These are phyloP conservation scores for Urosaurus nigricauda DNA, from an alignment of 2,797 vertebrate species.

Conservation along the genomic window DNA sequence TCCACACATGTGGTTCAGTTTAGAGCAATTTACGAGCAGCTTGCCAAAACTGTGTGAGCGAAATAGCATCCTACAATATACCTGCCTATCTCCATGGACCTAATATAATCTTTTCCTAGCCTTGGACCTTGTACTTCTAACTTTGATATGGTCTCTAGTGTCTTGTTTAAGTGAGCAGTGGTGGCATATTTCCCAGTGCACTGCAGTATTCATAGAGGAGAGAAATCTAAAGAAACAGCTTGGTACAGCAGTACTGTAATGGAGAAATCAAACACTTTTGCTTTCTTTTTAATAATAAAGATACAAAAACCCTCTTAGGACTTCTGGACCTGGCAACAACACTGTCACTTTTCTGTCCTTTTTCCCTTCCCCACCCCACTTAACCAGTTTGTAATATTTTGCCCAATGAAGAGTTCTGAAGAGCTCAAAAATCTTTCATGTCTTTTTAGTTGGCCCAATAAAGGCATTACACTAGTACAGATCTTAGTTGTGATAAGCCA, in stretches of 20 bases:
- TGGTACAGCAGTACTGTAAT: background rate
- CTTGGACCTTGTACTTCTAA: background rate
- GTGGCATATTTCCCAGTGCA: background rate
- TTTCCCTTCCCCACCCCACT: background rate
- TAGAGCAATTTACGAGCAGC: no score
- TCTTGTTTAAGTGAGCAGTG: background rate
- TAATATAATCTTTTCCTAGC: background rate
- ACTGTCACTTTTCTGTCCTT: background rate
- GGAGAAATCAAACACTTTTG: background rate
- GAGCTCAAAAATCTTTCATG: background rate
- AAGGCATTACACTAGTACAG: no score
- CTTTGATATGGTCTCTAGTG: background rate
- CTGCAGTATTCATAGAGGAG: rapidly evolving
- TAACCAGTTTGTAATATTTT: background rate
- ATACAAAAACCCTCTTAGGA: background rate
- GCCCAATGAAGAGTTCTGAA: background rate
- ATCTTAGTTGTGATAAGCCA: no score
- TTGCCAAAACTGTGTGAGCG: background rate
- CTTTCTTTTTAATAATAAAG: background rate
- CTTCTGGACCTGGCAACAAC: background rate
- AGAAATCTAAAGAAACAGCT: background rate
- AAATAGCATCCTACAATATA: background rate
- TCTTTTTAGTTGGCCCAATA: background rate
- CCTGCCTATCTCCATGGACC: background rate
- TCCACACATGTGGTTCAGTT: background rate